Evolutionary conservation across 2,888 invertebrate species (phyloP).

Genomic region (Rhodophaea formosa): DNA sequence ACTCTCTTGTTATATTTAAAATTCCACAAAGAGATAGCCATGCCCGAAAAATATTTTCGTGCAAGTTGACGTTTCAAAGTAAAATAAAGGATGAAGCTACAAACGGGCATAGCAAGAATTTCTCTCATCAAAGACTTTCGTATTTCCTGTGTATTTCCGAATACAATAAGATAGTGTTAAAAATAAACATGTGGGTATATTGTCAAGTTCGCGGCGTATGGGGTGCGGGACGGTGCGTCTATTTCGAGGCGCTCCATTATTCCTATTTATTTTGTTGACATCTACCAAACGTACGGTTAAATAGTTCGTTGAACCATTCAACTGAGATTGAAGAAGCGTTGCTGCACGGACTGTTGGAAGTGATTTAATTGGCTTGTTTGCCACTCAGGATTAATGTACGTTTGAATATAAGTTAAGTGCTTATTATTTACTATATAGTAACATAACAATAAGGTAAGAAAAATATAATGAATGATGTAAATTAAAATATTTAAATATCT

Average conservation of each 20-base stretch:
- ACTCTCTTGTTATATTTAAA: background rate
- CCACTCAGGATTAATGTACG: background rate
- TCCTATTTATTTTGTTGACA: slow-evolving; percentile 49
- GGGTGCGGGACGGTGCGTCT: slow-evolving; percentile 55
- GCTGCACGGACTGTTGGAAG: slow-evolving; percentile 5
- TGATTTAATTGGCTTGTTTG: slow-evolving; percentile 15
- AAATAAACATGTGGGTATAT: slow-evolving; percentile 70
- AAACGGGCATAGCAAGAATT: slow-evolving; percentile 14
- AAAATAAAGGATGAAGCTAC: slow-evolving; percentile 4
- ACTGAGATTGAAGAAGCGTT: slow-evolving; percentile 13
- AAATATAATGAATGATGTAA: too few relatives aligned
- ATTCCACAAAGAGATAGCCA: background rate
- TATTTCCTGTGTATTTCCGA: slow-evolving; percentile 57
- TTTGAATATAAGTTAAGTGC: background rate
- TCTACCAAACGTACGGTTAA: slow-evolving; percentile 21
- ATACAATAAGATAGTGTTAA: slow-evolving; percentile 70
- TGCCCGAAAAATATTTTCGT: background rate
- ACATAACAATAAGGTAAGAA: too few relatives aligned
- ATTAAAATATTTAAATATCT: too few relatives aligned
- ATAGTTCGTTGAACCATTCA: slow-evolving; percentile 18
- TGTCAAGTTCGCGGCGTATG: slow-evolving; percentile 72
- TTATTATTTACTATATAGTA: background rate
- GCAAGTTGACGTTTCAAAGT: slow-evolving; percentile 6
- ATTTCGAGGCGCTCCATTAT: slow-evolving; percentile 66
- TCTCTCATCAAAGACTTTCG: slow-evolving; percentile 28